Conservation (phyloP, 2,888 invertebrate genomes). For the Cerceris rybyensis region DNA sequence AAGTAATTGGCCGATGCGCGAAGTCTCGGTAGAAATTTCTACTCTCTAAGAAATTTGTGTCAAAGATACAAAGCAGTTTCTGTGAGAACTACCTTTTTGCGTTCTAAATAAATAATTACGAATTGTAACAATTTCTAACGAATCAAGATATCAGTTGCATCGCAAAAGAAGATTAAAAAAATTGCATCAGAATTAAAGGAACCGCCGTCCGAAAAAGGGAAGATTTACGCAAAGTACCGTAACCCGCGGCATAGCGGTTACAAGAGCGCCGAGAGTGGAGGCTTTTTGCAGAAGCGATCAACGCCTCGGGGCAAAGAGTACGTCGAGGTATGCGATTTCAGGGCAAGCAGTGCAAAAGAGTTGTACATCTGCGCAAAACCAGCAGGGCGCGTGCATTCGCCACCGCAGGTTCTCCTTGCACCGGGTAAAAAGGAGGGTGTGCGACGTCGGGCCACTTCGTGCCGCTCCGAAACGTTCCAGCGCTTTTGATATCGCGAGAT, state of each 20-base stretch:
- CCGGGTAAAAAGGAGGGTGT: constrained; percentile 66
- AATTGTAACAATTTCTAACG: no score
- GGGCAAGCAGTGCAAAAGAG: constrained; percentile 59
- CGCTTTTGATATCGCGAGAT: constrained; percentile 63
- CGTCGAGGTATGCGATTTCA: constrained; percentile 42
- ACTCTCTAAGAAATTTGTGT: no score
- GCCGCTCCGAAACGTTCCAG: no score
- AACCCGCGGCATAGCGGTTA: background rate
- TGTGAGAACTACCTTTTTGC: no score
- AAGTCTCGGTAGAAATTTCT: no score
- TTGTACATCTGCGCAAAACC: constrained; percentile 60
- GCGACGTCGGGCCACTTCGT: constrained; percentile 5
- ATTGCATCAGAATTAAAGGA: background rate
- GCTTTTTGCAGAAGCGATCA: constrained; percentile 8
- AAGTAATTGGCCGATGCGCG: no score
- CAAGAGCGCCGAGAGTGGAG: constrained; percentile 7
- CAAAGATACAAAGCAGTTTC: no score
- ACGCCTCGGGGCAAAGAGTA: constrained; percentile 10
- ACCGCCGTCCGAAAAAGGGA: background rate
- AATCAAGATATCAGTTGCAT: background rate
- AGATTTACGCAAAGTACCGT: background rate
- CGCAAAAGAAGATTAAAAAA: background rate
- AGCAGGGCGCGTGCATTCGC: constrained; percentile 53
- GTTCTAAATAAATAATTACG: no score
- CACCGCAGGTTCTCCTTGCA: constrained; percentile 60